Conservation (phyloP, 2,888 invertebrate species). For the Luffia ferchaultella region DNA sequence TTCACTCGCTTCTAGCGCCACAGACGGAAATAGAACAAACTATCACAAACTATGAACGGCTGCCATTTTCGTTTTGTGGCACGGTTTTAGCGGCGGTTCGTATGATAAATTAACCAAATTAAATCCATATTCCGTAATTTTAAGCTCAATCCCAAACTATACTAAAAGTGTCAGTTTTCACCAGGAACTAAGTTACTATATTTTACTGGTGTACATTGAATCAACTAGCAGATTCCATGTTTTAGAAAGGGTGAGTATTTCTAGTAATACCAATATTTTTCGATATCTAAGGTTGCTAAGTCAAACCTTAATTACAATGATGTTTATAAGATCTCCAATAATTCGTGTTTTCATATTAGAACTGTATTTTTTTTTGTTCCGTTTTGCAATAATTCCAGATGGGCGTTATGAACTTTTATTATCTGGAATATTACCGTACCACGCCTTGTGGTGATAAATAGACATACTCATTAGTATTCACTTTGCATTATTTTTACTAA, state of each 20-base stretch:
- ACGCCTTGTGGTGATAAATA: not conserved
- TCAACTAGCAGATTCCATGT: slow-evolving; percentile 35
- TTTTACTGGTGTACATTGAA: not conserved
- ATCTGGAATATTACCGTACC: not conserved
- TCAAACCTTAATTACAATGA: no score
- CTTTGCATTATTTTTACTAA: no score
- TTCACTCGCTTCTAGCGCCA: not conserved
- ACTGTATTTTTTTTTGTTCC: not conserved
- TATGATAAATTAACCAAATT: slow-evolving; percentile 27
- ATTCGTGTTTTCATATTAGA: no score
- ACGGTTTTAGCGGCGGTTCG: slow-evolving; percentile 49
- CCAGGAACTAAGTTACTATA: no score
- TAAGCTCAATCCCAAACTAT: not conserved
- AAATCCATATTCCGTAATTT: not conserved
- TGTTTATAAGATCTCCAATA: no score
- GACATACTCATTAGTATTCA: not conserved
- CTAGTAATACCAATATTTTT: not conserved
- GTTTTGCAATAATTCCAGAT: not conserved
- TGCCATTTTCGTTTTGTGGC: slow-evolving; percentile 67
- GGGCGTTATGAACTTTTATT: not conserved
- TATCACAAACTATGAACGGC: slow-evolving; percentile 45
- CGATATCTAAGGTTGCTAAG: no score
- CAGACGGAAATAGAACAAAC: not conserved
- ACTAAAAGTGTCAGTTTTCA: not conserved
- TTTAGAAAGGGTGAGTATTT: slow-evolving; percentile 52